Base-by-base conservation (phyloP, 2,888 invertebrate genomes). In the Mimas tiliae region DNA sequence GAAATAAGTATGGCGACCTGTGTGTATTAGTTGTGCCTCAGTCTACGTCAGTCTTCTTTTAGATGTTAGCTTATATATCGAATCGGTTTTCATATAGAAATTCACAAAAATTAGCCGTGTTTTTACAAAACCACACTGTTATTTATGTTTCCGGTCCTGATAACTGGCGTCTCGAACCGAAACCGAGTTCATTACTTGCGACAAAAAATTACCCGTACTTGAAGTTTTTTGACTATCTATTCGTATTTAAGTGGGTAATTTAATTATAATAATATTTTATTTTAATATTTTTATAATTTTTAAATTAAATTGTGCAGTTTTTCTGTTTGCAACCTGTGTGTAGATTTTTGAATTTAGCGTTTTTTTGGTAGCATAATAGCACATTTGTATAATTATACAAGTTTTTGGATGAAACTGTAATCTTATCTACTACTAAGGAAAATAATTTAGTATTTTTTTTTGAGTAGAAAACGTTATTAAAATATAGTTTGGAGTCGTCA, bases 121-220 rank as follows among this genome's bases (percentile, higher is more conserved):
- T 50, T 27, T 50, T 50, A 50, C 50, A 19, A 58, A 58, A 14
- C 51, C 51, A 53, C 53, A 19, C 16, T 12, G 51, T 53, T 64
- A 51, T 67, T 66, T 67, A 67, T 69, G 69, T 70, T 69, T 70
- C 69, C 69, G 67, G 66, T 38, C 45, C 34, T 27, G 66, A 67
- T 67, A 69, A 68, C 38, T 63, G 12, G 19, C 47, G 14, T 62
- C 50, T 64, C 62, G 51, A 68, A 42, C 38, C 42, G 38, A 42
- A 58, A 58, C 38, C 6, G 58, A 38, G 42, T 58, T 58, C 42
- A 58, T 58, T 58, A 58, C 42, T 38, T 16, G 55, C 12, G 16
- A 58, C 58, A 58, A 58, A 58, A 58, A 58, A 58, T 48, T 50
- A 48, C 52, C 42, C 38, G 64, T 64, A 51, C 19, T 64, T 52